Base-by-base conservation (phyloP, 2,888 invertebrate genomes). In the Clepsis dumicolana region DNA sequence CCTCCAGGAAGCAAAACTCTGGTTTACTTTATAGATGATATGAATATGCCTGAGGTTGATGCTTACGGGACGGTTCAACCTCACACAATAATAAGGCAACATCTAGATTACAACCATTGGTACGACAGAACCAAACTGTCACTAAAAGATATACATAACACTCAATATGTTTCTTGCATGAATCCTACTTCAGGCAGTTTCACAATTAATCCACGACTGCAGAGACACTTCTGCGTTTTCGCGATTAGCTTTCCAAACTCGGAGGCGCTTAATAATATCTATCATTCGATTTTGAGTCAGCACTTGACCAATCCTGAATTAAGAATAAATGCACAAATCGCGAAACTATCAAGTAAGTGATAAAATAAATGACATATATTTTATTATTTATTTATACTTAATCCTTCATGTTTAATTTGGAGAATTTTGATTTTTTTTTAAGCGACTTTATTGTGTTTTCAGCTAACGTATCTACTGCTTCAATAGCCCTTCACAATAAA, bases 131-230 rank as follows among this genome's bases (percentile, higher is more conserved):
- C 96, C 50, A 98, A 98, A 82, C 91, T 99, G 24, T 94, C 97
- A 0, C 88, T 99, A 12, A 99, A 99, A 89, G 99, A 99, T 73
- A 98, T 99, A 71, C 98, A 98, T 86, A 99, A 98, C 82, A 98
- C 98, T 69, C 99, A 99, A 85, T 99, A 99, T 82, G 97, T 99
- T 14, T 97, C 98, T 35, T 98, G 98, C 85, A 99, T 99, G 99
- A 99, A 99, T 91, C 99, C 99, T 0, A 99, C 99, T 0, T 98
- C 99, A 27, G 99, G 99, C 57, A 98, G 98, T 82, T 99, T 99
- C 81, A 98, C 98, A 3, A 98, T 99, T 74, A 98, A 99, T 93
- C 98, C 99, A 0, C 95, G 99, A 73, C 94, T 99, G 8, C 98
- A 99, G 85, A 94, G 98, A 61, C 98, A 98, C 85, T 98, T 98